Conservation (phyloP, 2,113 vertebrate genomes). For the Quiscalus mexicanus region DNA sequence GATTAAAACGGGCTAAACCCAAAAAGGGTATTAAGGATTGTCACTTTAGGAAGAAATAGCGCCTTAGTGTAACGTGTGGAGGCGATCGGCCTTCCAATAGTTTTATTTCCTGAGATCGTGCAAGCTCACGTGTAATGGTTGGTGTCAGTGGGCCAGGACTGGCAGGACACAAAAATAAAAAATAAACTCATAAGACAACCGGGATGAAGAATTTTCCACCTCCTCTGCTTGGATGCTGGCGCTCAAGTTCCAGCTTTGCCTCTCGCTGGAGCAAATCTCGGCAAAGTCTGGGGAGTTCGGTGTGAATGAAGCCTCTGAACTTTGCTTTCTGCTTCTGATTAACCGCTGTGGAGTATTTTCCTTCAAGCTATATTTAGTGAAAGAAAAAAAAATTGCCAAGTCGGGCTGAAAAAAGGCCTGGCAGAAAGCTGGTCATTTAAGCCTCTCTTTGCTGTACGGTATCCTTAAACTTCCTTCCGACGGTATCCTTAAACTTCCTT, state of each 20-base stretch:
- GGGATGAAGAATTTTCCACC: background rate
- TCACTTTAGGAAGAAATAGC: slow-evolving; percentile 74
- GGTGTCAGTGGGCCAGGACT: background rate
- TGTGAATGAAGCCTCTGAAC: background rate
- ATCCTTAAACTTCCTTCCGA: slow-evolving; percentile 59
- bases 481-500: slow-evolving; percentile 60
- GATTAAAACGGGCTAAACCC: slow-evolving; percentile 78
- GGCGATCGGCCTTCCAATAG: background rate
- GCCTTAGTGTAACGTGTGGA: background rate
- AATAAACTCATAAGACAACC: background rate
- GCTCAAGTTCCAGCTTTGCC: background rate
- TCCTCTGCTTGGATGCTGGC: background rate
- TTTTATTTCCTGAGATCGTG: background rate
- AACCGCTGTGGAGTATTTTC: background rate
- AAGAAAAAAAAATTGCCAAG: background rate
- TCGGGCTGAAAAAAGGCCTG: slow-evolving; percentile 31
- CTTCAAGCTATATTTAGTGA: slow-evolving; percentile 14
- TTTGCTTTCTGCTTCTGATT: slow-evolving; percentile 38
- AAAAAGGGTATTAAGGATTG: slow-evolving; percentile 78
- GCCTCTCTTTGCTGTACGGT: slow-evolving; percentile 17
- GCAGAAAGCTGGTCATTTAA: slow-evolving; percentile 51
- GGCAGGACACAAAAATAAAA: background rate
- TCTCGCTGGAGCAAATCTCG: background rate
- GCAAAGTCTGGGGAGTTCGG: background rate
- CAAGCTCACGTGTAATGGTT: background rate